Percentiles rank a stretch among this genome's conserved stretches.
These are phyloP conservation scores for Mesoligia furuncula DNA, from an alignment of 2,888 invertebrate genomes.

Conservation along the genomic window DNA sequence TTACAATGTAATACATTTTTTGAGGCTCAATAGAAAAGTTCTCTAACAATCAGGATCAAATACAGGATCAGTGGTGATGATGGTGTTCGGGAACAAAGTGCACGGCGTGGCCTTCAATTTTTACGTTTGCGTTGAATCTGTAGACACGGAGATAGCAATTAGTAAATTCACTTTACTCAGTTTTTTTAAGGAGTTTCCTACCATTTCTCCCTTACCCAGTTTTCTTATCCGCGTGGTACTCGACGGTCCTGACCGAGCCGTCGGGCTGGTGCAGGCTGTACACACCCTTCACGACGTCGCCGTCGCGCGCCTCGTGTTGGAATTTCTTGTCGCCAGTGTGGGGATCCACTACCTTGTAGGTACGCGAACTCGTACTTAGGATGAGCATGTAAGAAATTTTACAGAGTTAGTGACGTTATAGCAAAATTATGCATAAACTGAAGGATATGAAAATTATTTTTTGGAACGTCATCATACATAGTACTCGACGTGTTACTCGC, in stretches of 20 bases:
- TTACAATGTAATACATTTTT: slow-evolving; percentile 35
- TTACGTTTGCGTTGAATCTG: slow-evolving; percentile 65
- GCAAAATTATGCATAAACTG: not conserved
- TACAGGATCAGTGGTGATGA: slow-evolving; percentile 53
- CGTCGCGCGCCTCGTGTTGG: slow-evolving; percentile 87
- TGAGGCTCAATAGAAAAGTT: slow-evolving; percentile 46
- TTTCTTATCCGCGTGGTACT: slow-evolving; percentile 84
- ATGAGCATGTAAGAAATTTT: slow-evolving; percentile 68
- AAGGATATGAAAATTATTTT: not conserved
- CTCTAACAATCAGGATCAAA: not conserved
- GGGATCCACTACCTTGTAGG: slow-evolving; percentile 84
- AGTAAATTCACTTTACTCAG: not conserved
- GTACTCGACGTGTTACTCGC: slow-evolving; percentile 67
- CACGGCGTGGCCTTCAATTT: slow-evolving; percentile 62
- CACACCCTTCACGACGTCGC: slow-evolving; percentile 90
- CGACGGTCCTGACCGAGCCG: slow-evolving; percentile 82
- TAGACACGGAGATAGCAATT: not conserved
- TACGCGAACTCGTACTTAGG: slow-evolving; percentile 87
- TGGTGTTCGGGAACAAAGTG: slow-evolving; percentile 63
- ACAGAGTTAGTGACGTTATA: not conserved
- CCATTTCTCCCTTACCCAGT: slow-evolving; percentile 55
- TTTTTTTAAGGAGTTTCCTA: not conserved
- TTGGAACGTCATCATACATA: slow-evolving; percentile 58
- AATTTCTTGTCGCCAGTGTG: slow-evolving; percentile 88
- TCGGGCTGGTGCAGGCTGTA: slow-evolving; percentile 88